Evolutionary conservation across 2,888 invertebrate genomes (phyloP), one percentile per base, ranked within the genome.

Genomic region (Alsophila aescularia): DNA sequence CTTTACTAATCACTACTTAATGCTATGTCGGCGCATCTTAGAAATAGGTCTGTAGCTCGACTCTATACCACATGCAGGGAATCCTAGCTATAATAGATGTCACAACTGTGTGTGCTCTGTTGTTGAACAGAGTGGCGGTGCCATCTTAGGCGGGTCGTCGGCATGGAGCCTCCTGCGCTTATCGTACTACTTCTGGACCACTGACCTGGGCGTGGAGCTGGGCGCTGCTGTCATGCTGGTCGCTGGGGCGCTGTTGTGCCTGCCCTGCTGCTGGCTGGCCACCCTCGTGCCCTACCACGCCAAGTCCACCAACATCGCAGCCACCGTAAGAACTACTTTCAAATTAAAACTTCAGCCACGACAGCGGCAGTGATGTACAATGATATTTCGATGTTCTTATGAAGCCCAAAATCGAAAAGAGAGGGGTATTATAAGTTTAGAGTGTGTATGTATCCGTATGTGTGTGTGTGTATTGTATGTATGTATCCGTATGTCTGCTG

Each of bases 181-280:
- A 75, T 89, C 86, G 1, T 90, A 89, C 65, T 88, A 87, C 69
- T 90, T 90, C 76, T 90, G 90, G 90, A 83, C 84, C 15, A 76
- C 88, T 24, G 90, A 90, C 63, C 71, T 90, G 59, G 87, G 86
- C 27, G 77, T 82, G 48, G 89, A 90, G 68, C 71, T 90, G 42
- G 80, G 80, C 13, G 61, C 81, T 7, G 73, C 77, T 60, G 77
- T 84, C 52, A 66, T 83, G 53, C 75, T 88, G 60, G 60, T 89
- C 41, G 79, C 81, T 6, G 90, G 85, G 9, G 77, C 85, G 1
- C 69, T 89, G 58, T 81, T 90, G 16, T 89, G 90, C 64, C 71
- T 90, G 62, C 90, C 90, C 21, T 74, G 79, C n/a, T 86, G 87
- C 72, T 90, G 90, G 90, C 77, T 90, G 18, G 77, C 83, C 16